Base-by-base conservation (phyloP, 2,888 invertebrate species). In the Sarcophaga rosellei region DNA sequence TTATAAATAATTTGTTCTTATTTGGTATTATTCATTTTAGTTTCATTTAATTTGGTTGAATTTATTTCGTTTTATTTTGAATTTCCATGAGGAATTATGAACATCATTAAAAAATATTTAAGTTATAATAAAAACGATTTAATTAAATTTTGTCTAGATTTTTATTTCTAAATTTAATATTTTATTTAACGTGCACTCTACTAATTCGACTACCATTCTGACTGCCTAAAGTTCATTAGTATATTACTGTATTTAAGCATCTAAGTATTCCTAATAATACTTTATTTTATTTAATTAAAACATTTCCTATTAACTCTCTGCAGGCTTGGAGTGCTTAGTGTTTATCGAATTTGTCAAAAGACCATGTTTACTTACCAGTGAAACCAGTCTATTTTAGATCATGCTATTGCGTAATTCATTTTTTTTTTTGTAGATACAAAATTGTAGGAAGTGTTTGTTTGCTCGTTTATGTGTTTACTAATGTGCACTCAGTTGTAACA, bases 31-130 rank as follows among this genome's bases (percentile, higher is more conserved):
- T 77, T 82, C 53, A 25, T 53, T 23, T 75, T 21, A 44, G 47
- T 69, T 77, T 76, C 4, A 61, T 23, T 62, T 59, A 8, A 78
- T 63, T 74, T 72, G 69, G 53, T 53, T 53, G 12, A 47, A 1
- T 47, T 12, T 47, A 47, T 47, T 15, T 15, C 47, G 25, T 45
- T 44, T 66, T 66, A 35, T 44, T n/a, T 10, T 17, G 20, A 47
- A 1, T 83, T 63, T 62, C 25, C 8, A 1, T 70, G 15, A 84
- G 69, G 59, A 81, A 84, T 86, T 81, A 84, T 78, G 25, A 84
- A 72, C 74, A 72, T 78, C 69, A 81, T 86, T 84, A 86, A 86
- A 84, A 72, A 25, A 66, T 86, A 75, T 84, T 84, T 75, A 84
- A 86, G 75, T 70, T 75, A 53, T 53, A 81, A 80, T 79, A 86